Evolutionary conservation across 2,797 vertebrate genomes (phyloP), one percentile per base, ranked within the genome.

Genomic region (Scolopax rusticola): DNA sequence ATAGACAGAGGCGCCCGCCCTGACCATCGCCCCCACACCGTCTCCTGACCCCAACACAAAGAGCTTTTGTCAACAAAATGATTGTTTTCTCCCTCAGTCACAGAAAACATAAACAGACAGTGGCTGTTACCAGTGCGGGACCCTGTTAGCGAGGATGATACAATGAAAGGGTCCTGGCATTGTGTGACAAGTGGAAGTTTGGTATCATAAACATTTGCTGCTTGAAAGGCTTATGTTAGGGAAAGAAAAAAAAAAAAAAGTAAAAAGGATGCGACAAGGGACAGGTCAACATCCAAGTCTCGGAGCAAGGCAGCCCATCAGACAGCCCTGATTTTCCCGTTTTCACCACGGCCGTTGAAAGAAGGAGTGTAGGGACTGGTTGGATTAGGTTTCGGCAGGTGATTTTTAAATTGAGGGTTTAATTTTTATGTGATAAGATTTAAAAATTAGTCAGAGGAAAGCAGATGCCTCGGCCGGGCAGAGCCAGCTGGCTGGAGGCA

Each of bases 401-500:
- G 78, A 28, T 86, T 84, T 33, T 87, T 54, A 61, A 59, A 69
- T n/a, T 28, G 13, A 57, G 41, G 41, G 24, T 45, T 83, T 61
- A 53, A 75, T 84, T 95, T 93, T 86, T 45, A 84, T 23, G 33
- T 84, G 38, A 14, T 30, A 78, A 61, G 65, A 36, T 33, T 81
- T 27, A 32, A 2, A 67, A 92, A 61, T 45, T 23, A 20, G 40
- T 63, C 21, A 45, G 40, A 82, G 77, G 88, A 86, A 36, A 90
- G 60, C 0, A 50, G 53, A 87, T 36, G 40, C 43, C 87, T 90
- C 71, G 10, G 6, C 57, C 71, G 51, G 75, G 88, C 90, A 60
- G 19, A 53, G 94, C 89, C 78, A 96, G 92, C 81, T 82, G 78
- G 82, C 64, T 63, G 75, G 38, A 88, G 59, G 8, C 36, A 65